Conservation (phyloP, 2,888 invertebrate species). For the Acleris cristana region DNA sequence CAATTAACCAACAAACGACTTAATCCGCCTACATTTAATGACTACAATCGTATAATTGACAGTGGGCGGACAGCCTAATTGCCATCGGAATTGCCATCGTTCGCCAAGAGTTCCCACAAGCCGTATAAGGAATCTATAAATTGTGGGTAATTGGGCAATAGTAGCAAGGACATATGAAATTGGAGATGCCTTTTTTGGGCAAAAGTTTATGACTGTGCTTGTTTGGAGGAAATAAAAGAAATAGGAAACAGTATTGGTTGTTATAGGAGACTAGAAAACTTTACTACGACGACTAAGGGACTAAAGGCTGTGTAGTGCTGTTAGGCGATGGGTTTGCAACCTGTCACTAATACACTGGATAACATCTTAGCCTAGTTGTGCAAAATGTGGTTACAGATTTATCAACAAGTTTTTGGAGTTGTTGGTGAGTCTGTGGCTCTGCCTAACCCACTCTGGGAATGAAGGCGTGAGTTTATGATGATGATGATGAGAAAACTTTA, state of each 20-base stretch:
- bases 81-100: slow-evolving; percentile 48
- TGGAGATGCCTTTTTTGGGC: slow-evolving; percentile 44
- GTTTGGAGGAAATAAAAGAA: slow-evolving; percentile 1
- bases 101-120: slow-evolving; percentile 49
- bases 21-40: slow-evolving; percentile 12
- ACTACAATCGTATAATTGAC: slow-evolving; percentile 18
- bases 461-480: too few relatives aligned
- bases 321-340: too few relatives aligned
- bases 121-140: slow-evolving; percentile 53
- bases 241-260: neutral
- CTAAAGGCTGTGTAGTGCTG: too few relatives aligned
- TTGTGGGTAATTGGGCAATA: slow-evolving; percentile 61
- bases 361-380: too few relatives aligned
- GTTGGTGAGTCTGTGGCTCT: too few relatives aligned
- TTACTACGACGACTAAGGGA: too few relatives aligned
- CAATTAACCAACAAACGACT: slow-evolving; percentile 23
- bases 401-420: too few relatives aligned
- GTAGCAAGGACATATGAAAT: slow-evolving; percentile 45
- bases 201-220: slow-evolving; percentile 17
- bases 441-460: too few relatives aligned
- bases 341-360: too few relatives aligned
- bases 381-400: too few relatives aligned
- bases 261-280: too few relatives aligned
- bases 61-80: slow-evolving; percentile 53
- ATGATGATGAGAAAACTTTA: too few relatives aligned